These are phyloP conservation scores for Minunthozetes semirufus DNA, from an alignment of 2,888 invertebrate species.

Conservation along the genomic window DNA sequence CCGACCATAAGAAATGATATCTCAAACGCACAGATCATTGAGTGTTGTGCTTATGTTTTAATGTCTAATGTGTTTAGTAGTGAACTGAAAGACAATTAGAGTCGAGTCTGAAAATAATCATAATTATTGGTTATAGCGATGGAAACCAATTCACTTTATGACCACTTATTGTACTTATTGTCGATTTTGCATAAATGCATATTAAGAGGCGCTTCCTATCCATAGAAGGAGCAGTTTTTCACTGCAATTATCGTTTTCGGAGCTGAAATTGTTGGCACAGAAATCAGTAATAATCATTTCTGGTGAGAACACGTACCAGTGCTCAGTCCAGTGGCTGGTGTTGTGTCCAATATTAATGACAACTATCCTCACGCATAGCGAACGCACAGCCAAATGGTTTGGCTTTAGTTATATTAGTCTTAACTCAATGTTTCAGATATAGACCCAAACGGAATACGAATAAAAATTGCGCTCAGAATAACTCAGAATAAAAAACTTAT, in stretches of 20 bases:
- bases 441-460: slow-evolving; percentile 25
- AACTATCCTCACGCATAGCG: slow-evolving; percentile 15
- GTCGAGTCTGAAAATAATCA: slow-evolving; percentile 2
- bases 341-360: slow-evolving; percentile 27
- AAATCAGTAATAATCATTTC: slow-evolving; percentile 23
- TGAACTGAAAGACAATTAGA: not conserved
- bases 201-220: slow-evolving; percentile 8
- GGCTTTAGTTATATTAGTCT: not conserved
- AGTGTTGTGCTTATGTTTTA: not conserved
- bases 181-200: slow-evolving; percentile 27
- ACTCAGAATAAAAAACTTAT: not conserved
- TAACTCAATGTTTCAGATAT: not conserved
- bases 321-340: slow-evolving; percentile 13
- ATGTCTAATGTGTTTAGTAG: not conserved
- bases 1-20: too few relatives aligned
- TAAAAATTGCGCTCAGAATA: not conserved
- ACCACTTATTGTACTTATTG: slow-evolving; percentile 13
- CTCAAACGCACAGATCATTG: not conserved
- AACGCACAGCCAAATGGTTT: slow-evolving; percentile 19
- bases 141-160: not conserved
- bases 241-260: slow-evolving; percentile 1
- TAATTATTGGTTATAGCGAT: slow-evolving; percentile 4
- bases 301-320: slow-evolving; percentile 28
- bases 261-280: not conserved
- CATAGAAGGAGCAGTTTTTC: too few relatives aligned